phyloP scores from a whole-genome alignment of 2,113 vertebrate genomes.

The Xyrauchen texanus region DNA sequence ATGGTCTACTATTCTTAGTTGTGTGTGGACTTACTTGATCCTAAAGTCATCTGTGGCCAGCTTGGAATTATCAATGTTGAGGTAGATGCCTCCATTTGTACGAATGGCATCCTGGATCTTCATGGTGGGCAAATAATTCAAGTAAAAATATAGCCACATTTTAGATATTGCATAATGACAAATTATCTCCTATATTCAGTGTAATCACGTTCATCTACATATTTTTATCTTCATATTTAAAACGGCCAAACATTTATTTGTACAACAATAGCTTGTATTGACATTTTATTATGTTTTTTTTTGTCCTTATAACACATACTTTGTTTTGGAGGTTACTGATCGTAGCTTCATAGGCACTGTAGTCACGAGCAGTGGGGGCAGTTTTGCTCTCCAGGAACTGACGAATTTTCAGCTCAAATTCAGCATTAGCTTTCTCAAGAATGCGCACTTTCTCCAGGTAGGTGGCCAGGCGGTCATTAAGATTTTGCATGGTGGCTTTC shows the following conservation, averaged over 20 bases:
- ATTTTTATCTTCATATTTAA: no score
- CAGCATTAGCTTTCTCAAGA: conserved; percentile 62
- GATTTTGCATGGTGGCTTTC: conserved; percentile 68
- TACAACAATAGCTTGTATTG: no score
- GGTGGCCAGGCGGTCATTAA: conserved; percentile 64
- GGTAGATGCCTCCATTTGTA: conserved; percentile 70
- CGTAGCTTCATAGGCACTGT: conserved; percentile 56
- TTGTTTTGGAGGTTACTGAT: conserved; percentile 68
- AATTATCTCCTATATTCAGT: no score
- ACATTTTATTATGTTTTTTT: no score
- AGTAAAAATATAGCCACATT: no score
- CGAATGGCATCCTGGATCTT: conserved; percentile 71
- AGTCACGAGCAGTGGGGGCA: conserved; percentile 58
- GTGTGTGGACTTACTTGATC: conserved; percentile 71
- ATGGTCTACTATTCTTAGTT: neutral
- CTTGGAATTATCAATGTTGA: conserved; percentile 79
- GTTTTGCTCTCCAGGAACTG: conserved; percentile 56
- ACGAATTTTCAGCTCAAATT: conserved; percentile 64
- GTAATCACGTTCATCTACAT: no score
- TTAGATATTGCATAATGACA: no score
- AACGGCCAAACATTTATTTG: no score
- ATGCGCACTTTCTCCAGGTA: conserved; percentile 65
- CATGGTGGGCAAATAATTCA: neutral
- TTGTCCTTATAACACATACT: conserved; percentile 54
- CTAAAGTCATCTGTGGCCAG: conserved; percentile 80